Conservation (phyloP, 2,888 invertebrate genomes). For the Teleiodes luculella region DNA sequence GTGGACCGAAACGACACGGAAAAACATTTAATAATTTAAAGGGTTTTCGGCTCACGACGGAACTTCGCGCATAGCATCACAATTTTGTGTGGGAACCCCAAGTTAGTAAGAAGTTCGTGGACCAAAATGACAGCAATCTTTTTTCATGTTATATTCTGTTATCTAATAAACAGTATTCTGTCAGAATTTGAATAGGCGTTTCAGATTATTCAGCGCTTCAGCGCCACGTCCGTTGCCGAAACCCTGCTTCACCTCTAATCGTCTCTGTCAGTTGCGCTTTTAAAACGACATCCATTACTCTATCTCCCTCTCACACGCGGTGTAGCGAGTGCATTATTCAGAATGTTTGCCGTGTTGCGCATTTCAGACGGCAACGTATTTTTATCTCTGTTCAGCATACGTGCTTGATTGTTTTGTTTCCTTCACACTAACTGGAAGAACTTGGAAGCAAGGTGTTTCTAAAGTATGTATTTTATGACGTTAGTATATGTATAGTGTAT, state of each 20-base stretch:
- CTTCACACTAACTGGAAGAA: not conserved
- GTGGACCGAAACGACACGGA: too few relatives aligned
- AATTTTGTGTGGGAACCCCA: too few relatives aligned
- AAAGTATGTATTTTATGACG: too few relatives aligned
- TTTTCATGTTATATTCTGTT: too few relatives aligned
- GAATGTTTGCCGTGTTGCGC: conserved; percentile 46
- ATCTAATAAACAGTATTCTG: too few relatives aligned
- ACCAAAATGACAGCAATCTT: too few relatives aligned
- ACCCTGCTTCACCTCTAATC: not conserved
- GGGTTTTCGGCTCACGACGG: too few relatives aligned
- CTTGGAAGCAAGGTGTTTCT: not conserved
- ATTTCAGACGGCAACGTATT: not conserved
- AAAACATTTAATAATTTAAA: too few relatives aligned
- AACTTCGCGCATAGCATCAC: too few relatives aligned
- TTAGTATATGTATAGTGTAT: too few relatives aligned
- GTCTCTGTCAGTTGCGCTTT: conserved; percentile 20
- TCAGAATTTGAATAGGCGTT: too few relatives aligned
- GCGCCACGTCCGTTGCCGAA: not conserved
- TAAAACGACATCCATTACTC: conserved; percentile 33
- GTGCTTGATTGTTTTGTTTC: not conserved
- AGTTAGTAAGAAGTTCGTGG: too few relatives aligned
- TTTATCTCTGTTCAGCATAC: not conserved
- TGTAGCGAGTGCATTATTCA: conserved; percentile 64
- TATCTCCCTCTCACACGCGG: conserved; percentile 45
- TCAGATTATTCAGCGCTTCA: not conserved